Evolutionary conservation across 2,888 invertebrate species (phyloP).

Genomic region (Watsonalla cultraria): DNA sequence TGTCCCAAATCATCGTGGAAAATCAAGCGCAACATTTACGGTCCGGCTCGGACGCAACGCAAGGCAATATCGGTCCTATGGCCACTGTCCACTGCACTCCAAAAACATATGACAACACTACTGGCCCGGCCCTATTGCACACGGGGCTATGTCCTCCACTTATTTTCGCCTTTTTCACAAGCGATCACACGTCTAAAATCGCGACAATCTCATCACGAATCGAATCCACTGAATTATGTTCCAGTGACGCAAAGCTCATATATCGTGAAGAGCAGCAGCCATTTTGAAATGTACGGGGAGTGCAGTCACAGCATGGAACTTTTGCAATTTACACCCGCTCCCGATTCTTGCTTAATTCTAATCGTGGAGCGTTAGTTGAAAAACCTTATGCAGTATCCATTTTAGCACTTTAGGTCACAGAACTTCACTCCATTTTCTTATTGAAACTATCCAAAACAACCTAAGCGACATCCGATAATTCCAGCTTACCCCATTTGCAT

Average conservation of each 20-base stretch:
- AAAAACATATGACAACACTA: constrained; percentile 77
- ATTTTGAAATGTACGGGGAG: constrained; percentile 80
- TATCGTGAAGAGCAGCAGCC: constrained; percentile 80
- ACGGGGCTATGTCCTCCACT: constrained; percentile 50
- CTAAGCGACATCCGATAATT: constrained; percentile 78
- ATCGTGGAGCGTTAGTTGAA: constrained; percentile 45
- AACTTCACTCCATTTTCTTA: constrained; percentile 71
- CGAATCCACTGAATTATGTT: constrained; percentile 73
- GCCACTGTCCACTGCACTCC: constrained; percentile 72
- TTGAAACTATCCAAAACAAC: constrained; percentile 79
- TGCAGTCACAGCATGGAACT: constrained; percentile 79
- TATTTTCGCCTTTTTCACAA: constrained; percentile 60
- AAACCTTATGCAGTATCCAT: constrained; percentile 67
- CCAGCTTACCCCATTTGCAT: constrained; percentile 86
- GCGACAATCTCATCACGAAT: constrained; percentile 60
- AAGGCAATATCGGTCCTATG: constrained; percentile 76
- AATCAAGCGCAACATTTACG: constrained; percentile 70
- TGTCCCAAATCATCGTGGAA: constrained; percentile 73
- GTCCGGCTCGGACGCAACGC: constrained; percentile 71
- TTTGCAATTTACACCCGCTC: constrained; percentile 66
- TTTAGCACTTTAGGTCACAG: constrained; percentile 66
- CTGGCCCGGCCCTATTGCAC: constrained; percentile 52
- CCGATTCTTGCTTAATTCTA: constrained; percentile 44
- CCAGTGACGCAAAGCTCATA: constrained; percentile 81
- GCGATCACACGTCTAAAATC: constrained; percentile 59